phyloP scores from a whole-genome alignment of 2,113 vertebrate genomes.

The Rissa tridactyla region DNA sequence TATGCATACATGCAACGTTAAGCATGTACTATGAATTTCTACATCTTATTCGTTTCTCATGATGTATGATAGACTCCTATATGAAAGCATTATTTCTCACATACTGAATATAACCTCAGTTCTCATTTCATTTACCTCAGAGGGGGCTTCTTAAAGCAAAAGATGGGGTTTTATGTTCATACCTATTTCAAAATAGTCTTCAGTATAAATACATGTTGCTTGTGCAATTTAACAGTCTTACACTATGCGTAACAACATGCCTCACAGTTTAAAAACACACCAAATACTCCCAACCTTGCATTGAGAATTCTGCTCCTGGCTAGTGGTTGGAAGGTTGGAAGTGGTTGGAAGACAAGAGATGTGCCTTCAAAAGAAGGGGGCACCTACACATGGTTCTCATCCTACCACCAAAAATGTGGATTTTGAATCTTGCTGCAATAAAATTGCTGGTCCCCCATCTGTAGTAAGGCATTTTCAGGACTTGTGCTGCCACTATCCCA shows the following conservation, averaged over 20 bases:
- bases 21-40: neutral
- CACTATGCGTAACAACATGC: neutral
- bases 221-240: neutral
- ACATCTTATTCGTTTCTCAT: neutral
- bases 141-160: neutral
- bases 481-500: neutral
- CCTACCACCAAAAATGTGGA: neutral
- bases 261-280: neutral
- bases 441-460: neutral
- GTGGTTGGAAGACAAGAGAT: neutral
- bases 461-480: neutral
- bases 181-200: neutral
- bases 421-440: neutral
- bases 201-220: neutral
- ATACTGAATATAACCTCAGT: neutral
- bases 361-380: neutral
- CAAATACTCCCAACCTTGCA: neutral
- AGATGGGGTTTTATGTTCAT: neutral
- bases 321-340: neutral
- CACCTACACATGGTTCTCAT: neutral
- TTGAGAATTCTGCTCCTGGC: neutral
- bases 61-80: neutral
- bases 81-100: neutral
- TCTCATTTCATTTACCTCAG: neutral
- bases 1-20: neutral